These are phyloP conservation scores for Calidris pygmaea DNA, from an alignment of 2,113 vertebrate species.

Conservation along the genomic window DNA sequence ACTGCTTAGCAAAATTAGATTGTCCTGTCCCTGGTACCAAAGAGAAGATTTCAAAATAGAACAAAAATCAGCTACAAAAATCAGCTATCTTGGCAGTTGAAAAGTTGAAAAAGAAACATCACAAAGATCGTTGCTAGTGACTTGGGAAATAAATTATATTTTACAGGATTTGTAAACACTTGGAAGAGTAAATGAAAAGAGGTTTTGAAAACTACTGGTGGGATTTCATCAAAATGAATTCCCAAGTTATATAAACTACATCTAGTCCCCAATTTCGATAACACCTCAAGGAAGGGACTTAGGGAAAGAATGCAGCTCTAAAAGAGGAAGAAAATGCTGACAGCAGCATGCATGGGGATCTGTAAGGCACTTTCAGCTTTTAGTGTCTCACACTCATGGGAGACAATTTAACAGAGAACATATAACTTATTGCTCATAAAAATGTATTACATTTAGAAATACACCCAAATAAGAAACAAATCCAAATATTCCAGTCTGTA, in stretches of 20 bases:
- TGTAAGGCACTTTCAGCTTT: not conserved
- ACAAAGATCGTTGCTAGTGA: constrained; percentile 18
- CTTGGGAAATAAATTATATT: constrained; percentile 61
- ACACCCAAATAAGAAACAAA: not conserved
- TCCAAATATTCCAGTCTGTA: not conserved
- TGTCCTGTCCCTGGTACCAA: constrained; percentile 4
- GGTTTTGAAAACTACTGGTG: constrained; percentile 53
- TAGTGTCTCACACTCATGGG: not conserved
- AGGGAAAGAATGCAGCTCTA: not conserved
- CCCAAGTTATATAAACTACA: constrained; percentile 25
- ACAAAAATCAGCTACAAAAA: constrained; percentile 48
- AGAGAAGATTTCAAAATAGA: constrained; percentile 18
- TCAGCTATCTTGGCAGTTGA: constrained; percentile 41
- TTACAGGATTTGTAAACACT: constrained; percentile 49
- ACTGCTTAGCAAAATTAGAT: constrained; percentile 29
- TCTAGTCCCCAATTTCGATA: constrained; percentile 49
- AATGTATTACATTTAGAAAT: not conserved
- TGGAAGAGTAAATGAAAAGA: constrained; percentile 65
- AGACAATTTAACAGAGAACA: not conserved
- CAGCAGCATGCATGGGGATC: not conserved
- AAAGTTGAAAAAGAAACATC: constrained; percentile 55
- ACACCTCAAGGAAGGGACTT: not conserved
- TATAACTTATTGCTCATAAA: not conserved
- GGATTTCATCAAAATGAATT: constrained; percentile 52
- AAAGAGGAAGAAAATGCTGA: constrained; percentile 40